Evolutionary conservation across 2,888 invertebrate genomes (phyloP), one percentile per base, ranked within the genome.

Genomic region (Nipponacmea schrenckii): DNA sequence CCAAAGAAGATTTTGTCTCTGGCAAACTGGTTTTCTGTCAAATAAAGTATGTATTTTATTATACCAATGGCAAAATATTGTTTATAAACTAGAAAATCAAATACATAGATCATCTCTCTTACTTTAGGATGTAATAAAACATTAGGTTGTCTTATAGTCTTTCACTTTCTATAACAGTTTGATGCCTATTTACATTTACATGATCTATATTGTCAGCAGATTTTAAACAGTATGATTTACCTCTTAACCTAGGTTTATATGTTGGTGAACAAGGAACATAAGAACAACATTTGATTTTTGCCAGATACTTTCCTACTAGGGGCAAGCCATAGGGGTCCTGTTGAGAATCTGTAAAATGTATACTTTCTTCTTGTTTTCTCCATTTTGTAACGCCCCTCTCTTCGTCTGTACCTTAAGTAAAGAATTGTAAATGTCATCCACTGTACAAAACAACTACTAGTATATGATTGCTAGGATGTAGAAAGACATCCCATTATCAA

Each of bases 361-460:
- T 20, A 68, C 77, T 62, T 1, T 72, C 62, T 12, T 72, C 65
- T 46, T 56, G 74, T 31, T 73, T 62, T 46, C 80, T 73, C 82
- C 82, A 82, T 65, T 76, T 74, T 14, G 71, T n/a, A 15, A 82
- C 75, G 7, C 82, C 82, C 10, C 82, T 66, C 67, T 82, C 82
- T 70, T 81, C 79, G 0, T 72, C 64, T 0, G 80, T 74, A 7
- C 82, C 82, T 82, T 50, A 4, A 75, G 69, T 20, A 12, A 62
- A 46, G 50, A 15, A 26, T 10, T 12, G 7, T 66, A 26, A 39
- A 8, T 39, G 39, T 8, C 1, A 39, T 39, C 10, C 10, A 10
- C 7, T 39, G 39, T 7, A 39, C 8, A 39, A 10, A 39, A 8
- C 7, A 4, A 31, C 2, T 31, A 31, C 2, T n/a, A n/a, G n/a